Percentiles rank a stretch among this genome's conserved stretches.
phyloP scores from a whole-genome alignment of 2,888 invertebrate species.

The Netelia fuscicornis region DNA sequence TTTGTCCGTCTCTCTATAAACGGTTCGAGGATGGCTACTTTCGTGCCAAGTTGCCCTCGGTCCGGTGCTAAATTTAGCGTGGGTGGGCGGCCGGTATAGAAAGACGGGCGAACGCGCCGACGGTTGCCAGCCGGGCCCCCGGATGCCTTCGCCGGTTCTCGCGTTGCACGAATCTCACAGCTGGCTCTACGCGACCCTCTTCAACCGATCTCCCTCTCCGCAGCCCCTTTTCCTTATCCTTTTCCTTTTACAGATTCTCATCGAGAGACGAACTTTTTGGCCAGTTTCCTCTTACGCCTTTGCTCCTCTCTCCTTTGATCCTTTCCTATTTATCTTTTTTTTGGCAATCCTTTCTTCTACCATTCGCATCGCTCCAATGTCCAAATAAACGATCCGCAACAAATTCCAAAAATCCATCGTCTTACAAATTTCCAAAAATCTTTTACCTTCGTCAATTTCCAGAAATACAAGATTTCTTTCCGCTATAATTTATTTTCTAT shows the following conservation, averaged over 20 bases:
- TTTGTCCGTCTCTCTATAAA: conserved; percentile 61
- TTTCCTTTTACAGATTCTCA: conserved; percentile 40
- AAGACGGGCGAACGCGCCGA: conserved; percentile 59
- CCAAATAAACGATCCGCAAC: too few species aligned
- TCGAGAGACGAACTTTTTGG: conserved; percentile 38
- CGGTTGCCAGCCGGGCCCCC: conserved; percentile 77
- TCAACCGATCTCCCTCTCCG: conserved; percentile 36
- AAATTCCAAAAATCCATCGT: too few species aligned
- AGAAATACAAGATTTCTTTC: too few species aligned
- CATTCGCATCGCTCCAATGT: background rate
- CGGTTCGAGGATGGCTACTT: conserved; percentile 66
- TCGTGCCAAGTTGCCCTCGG: conserved; percentile 69
- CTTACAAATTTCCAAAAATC: too few species aligned
- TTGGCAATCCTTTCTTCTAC: conserved; percentile 33
- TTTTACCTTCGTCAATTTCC: too few species aligned
- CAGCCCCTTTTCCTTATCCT: conserved; percentile 20
- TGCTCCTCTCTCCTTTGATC: conserved; percentile 21
- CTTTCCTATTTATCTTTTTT: background rate
- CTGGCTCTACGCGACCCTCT: conserved; percentile 50
- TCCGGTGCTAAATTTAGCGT: conserved; percentile 80
- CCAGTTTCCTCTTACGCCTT: conserved; percentile 40
- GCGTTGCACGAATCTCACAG: conserved; percentile 46
- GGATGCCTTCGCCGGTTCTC: conserved; percentile 68
- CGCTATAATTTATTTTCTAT: too few species aligned
- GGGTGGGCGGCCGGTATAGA: conserved; percentile 77